Conservation (phyloP, 1,140 invertebrate species). For the Cotesia chilonis region DNA sequence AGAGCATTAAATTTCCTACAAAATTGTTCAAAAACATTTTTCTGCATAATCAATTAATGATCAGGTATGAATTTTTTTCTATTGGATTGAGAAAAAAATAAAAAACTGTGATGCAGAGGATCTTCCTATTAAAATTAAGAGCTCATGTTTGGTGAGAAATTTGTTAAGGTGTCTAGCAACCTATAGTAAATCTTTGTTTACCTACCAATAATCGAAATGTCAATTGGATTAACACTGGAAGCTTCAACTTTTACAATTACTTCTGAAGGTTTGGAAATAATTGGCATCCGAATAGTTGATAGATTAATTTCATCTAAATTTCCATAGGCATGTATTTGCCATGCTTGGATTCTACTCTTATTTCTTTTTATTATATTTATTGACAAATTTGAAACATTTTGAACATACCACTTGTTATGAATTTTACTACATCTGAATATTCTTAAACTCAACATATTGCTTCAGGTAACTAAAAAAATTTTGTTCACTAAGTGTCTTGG, state of each 20-base stretch:
- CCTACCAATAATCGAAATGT: conserved; percentile 83
- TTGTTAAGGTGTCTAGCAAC: too few relatives aligned
- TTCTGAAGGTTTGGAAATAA: conserved; percentile 75
- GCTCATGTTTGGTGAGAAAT: too few relatives aligned
- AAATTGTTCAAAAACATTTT: too few relatives aligned
- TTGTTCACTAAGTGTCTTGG: too few relatives aligned
- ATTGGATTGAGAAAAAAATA: too few relatives aligned
- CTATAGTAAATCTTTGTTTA: conserved; percentile 34
- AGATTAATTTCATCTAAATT: conserved; percentile 73
- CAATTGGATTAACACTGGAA: conserved; percentile 91
- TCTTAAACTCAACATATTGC: too few relatives aligned
- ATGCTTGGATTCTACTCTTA: conserved; percentile 72
- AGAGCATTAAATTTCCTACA: too few relatives aligned
- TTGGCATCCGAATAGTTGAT: conserved; percentile 71
- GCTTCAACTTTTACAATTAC: conserved; percentile 83
- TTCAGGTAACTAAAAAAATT: not conserved
- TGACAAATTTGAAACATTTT: conserved; percentile 35
- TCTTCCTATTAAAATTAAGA: too few relatives aligned
- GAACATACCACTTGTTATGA: not conserved
- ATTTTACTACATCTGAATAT: too few relatives aligned
- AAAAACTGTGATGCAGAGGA: too few relatives aligned
- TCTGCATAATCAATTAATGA: too few relatives aligned
- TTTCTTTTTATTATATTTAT: conserved; percentile 32
- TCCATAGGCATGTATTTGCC: conserved; percentile 81
- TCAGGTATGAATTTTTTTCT: too few relatives aligned